Percentiles rank a stretch among this genome's conserved stretches.
phyloP scores from a whole-genome alignment of 2,888 invertebrate species.

The Brenthis daphne region DNA sequence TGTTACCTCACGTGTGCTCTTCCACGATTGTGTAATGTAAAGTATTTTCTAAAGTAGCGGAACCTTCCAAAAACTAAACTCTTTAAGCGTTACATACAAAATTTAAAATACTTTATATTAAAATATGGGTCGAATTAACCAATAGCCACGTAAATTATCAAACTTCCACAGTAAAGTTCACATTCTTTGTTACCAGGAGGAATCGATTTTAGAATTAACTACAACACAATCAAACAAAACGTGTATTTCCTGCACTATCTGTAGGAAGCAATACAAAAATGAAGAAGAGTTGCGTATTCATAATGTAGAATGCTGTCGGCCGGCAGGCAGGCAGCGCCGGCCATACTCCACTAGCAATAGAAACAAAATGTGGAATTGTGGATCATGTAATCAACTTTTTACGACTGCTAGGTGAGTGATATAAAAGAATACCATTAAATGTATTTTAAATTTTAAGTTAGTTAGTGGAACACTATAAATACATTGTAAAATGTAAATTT shows the following conservation, averaged over 20 bases:
- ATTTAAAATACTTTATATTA: not conserved
- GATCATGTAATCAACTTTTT: constrained; percentile 76
- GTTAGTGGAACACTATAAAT: constrained; percentile 12
- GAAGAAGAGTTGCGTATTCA: constrained; percentile 59
- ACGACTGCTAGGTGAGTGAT: constrained; percentile 65
- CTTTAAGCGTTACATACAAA: not conserved
- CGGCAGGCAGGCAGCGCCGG: constrained; percentile 48
- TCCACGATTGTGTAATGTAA: constrained; percentile 6
- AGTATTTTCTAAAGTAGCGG: constrained; percentile 1
- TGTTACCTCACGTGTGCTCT: constrained; percentile 17
- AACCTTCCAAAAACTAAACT: not conserved
- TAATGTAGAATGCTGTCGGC: constrained; percentile 48
- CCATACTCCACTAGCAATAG: constrained; percentile 54
- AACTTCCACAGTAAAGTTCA: not conserved
- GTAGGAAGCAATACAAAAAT: constrained; percentile 52
- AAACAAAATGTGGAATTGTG: constrained; percentile 78
- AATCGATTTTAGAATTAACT: constrained; percentile 20
- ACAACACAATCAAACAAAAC: constrained; percentile 20
- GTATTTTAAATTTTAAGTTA: constrained; percentile 18
- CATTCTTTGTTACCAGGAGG: constrained; percentile 9
- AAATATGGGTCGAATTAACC: not conserved
- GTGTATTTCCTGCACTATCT: constrained; percentile 45
- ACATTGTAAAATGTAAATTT: constrained; percentile 22
- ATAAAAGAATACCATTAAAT: not conserved
- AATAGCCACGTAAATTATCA: not conserved